Percentiles rank a stretch among this genome's conserved stretches.
Evolutionary conservation across 2,113 vertebrate species (phyloP).

Genomic region (Notarius quadriscutis): DNA sequence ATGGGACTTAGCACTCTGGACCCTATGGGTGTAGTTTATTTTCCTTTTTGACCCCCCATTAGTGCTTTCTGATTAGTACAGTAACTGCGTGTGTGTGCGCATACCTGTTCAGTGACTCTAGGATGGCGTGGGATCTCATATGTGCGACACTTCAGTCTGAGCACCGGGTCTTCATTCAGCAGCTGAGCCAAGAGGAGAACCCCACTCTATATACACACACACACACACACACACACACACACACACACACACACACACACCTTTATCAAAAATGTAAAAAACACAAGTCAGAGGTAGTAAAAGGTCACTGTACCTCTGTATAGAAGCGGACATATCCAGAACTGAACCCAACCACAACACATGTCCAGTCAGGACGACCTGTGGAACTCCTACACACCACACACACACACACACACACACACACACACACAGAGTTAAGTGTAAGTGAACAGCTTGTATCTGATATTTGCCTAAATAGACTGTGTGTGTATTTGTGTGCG

Average conservation of each 20-base stretch:
- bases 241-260: background rate
- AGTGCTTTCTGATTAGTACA: too few species aligned
- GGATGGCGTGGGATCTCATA: conserved; percentile 95
- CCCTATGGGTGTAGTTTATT: too few species aligned
- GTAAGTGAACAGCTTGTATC: background rate
- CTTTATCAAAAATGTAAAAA: background rate
- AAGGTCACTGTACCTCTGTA: conserved; percentile 81
- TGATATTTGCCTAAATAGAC: background rate
- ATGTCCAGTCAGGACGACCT: conserved; percentile 96
- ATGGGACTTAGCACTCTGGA: too few species aligned
- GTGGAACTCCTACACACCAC: conserved; percentile 86
- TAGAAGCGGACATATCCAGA: conserved; percentile 96
- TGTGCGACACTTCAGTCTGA: conserved; percentile 94
- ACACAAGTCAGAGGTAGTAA: background rate
- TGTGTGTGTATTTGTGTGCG: background rate
- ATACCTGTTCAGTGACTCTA: conserved; percentile 93
- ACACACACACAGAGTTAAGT: background rate
- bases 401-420: conserved; percentile 2
- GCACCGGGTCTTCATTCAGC: conserved; percentile 88
- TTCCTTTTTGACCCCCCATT: too few species aligned
- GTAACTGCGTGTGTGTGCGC: background rate
- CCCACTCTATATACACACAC: conserved; percentile 75
- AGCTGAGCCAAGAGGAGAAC: conserved; percentile 93
- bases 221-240: background rate
- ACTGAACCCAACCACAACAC: conserved; percentile 92